Conservation (phyloP, 2,888 invertebrate genomes). For the Mesorhabditis sp. region DNA sequence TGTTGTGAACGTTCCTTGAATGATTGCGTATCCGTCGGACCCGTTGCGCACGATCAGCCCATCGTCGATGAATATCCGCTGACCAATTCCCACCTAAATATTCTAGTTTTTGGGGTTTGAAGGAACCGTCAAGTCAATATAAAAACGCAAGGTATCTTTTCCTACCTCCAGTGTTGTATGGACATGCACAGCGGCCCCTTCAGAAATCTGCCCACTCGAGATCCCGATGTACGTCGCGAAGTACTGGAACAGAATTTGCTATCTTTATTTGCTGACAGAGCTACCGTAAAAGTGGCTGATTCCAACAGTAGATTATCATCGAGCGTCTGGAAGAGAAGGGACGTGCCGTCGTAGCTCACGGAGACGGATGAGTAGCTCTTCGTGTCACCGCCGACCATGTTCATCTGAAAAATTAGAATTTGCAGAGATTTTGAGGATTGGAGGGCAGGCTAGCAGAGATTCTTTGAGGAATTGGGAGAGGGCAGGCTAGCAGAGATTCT, state of each 20-base stretch:
- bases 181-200: slow-evolving; percentile 1
- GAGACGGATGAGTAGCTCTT: neutral
- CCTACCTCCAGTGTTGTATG: neutral
- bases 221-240: neutral
- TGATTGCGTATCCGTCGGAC: slow-evolving; percentile 32
- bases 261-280: neutral
- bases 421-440: neutral
- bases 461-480: too few relatives aligned
- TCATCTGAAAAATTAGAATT: neutral
- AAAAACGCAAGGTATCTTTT: neutral
- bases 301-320: neutral
- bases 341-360: neutral
- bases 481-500: too few relatives aligned
- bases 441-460: too few relatives aligned
- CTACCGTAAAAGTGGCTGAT: neutral
- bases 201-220: neutral
- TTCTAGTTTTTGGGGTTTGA: neutral
- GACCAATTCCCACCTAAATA: slow-evolving; percentile 6
- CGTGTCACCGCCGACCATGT: neutral
- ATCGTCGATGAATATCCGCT: slow-evolving; percentile 24
- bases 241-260: neutral
- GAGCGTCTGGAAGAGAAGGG: neutral
- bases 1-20: slow-evolving; percentile 28
- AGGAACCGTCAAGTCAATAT: neutral
- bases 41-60: slow-evolving; percentile 33